Conservation (phyloP, 1,140 invertebrate genomes). For the Hermetia illucens region DNA sequence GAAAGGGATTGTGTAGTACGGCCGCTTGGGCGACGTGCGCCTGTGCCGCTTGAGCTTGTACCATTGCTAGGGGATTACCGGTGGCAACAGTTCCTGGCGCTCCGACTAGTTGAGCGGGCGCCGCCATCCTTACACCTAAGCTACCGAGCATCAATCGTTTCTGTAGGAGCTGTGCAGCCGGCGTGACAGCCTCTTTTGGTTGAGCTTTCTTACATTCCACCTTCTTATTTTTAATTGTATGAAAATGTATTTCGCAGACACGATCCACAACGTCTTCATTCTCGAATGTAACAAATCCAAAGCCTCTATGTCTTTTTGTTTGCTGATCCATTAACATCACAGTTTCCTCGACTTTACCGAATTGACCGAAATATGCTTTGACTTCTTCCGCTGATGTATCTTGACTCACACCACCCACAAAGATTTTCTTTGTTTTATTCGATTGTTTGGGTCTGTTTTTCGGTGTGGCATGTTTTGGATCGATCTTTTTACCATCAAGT, state of each 20-base stretch:
- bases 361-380: constrained; percentile 81
- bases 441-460: constrained; percentile 75
- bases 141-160: constrained; percentile 57
- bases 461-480: constrained; percentile 83
- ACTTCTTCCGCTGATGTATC: constrained; percentile 84
- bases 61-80: constrained; percentile 42
- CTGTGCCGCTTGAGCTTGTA: constrained; percentile 38
- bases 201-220: constrained; percentile 88
- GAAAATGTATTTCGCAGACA: constrained; percentile 84
- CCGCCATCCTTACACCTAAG: constrained; percentile 43
- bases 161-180: constrained; percentile 50
- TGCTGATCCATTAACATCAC: constrained; percentile 93
- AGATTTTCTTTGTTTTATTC: constrained; percentile 83
- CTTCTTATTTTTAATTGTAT: constrained; percentile 88
- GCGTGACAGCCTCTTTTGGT: constrained; percentile 77
- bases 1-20: constrained; percentile 28
- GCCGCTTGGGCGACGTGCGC: constrained; percentile 32
- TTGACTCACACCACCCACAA: constrained; percentile 81
- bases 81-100: constrained; percentile 37
- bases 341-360: constrained; percentile 81
- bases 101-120: constrained; percentile 27
- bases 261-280: constrained; percentile 81
- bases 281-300: constrained; percentile 86
- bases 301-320: constrained; percentile 78
- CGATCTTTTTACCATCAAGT: constrained; percentile 87